Percentiles rank a stretch among this genome's conserved stretches.
Conservation (phyloP, 1,140 invertebrate genomes). For the Bombyx mandarina region DNA sequence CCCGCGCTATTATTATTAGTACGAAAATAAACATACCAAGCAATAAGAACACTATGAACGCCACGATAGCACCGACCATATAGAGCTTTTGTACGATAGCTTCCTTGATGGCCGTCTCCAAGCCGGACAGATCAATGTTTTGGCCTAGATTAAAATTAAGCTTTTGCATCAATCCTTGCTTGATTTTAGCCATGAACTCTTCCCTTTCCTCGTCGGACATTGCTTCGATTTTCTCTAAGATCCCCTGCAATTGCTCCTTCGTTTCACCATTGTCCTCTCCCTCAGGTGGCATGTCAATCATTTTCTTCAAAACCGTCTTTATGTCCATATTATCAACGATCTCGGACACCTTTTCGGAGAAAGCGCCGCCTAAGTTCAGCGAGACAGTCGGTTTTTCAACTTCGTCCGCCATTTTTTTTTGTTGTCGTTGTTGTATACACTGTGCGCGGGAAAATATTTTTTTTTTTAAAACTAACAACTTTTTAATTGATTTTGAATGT, state of each 20-base stretch:
- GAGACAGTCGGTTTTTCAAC: slow-evolving; percentile 13
- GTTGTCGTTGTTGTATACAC: too few relatives aligned
- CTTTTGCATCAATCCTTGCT: slow-evolving; percentile 35
- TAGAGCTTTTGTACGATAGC: slow-evolving; percentile 34
- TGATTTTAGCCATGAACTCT: slow-evolving; percentile 38
- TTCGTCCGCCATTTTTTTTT: slow-evolving; percentile 39
- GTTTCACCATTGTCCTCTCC: slow-evolving; percentile 35
- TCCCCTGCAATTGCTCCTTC: slow-evolving; percentile 34
- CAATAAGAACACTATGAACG: slow-evolving; percentile 20
- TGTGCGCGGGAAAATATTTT: slow-evolving; percentile 4
- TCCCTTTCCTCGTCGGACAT: slow-evolving; percentile 46
- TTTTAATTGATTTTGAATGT: background rate
- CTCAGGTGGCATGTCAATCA: slow-evolving; percentile 24
- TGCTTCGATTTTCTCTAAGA: slow-evolving; percentile 45
- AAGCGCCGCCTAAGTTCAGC: slow-evolving; percentile 28
- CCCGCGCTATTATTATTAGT: too few relatives aligned
- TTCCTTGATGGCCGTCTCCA: slow-evolving; percentile 35
- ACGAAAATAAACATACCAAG: slow-evolving; percentile 32
- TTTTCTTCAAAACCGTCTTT: slow-evolving; percentile 30
- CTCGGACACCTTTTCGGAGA: slow-evolving; percentile 37
- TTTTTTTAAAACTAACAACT: background rate
- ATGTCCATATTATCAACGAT: slow-evolving; percentile 41
- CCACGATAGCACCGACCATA: slow-evolving; percentile 17
- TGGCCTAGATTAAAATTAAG: slow-evolving; percentile 33
- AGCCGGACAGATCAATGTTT: slow-evolving; percentile 27